Base-by-base conservation (phyloP, 2,797 vertebrate genomes). In the Oryzias sinensis region DNA sequence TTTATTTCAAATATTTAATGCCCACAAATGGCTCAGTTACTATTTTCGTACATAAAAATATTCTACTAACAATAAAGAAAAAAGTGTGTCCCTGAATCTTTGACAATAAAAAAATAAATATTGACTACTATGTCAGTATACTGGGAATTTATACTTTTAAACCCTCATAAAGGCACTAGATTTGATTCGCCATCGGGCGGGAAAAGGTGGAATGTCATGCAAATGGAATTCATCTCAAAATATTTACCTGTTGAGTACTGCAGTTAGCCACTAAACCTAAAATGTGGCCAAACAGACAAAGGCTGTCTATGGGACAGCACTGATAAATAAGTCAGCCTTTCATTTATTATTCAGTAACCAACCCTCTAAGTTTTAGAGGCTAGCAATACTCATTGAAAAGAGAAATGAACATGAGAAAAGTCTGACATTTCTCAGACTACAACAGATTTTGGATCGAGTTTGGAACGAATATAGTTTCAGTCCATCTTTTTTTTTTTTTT, bases 321-420 rank as follows among this genome's bases (percentile, higher is more conserved):
- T 89, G 65, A 88, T 91, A 59, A 92, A 92, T 92, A 86, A 92
- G 88, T 91, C 79, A 92, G 82, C 40, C 68, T 70, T 58, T 61
- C 83, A 91, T 92, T 44, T 70, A 92, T 92, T 91, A 91, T 92
- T 91, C 73, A 93, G 77, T 69, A 73, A 72, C 52, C 63, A 62
- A 65, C 43, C 37, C 59, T 78, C 66, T 84, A 71, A 45, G 63
- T 76, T 76, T 78, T 68, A 77, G 55, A 72, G 72, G 55, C 79
- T n/a, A 18, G 62, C 25, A 63, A 62, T 61, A 77, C 20, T 64
- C 53, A 55, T 53, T 67, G 53, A 49, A 73, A 64, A 71, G 62
- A 73, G 43, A 81, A 68, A 70, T 43, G 54, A 69, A 53, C 41
- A 72, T 1, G 14, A 15, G 47, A 56, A 72, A 80, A 53, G 55